Conservation (phyloP, 1,140 invertebrate species). For the Cydia strobilella region DNA sequence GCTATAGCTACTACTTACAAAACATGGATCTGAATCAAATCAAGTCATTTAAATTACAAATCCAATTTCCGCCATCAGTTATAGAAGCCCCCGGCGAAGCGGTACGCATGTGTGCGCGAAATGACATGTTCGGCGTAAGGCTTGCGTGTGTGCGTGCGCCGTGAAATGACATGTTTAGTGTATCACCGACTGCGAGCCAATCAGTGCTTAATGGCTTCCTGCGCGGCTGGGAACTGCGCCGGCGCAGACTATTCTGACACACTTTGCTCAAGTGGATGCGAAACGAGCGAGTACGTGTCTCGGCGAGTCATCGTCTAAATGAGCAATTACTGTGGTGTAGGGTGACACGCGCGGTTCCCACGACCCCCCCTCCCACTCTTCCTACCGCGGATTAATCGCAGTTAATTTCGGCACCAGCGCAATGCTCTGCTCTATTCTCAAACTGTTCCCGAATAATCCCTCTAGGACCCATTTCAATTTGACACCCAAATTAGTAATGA, state of each 20-base stretch:
- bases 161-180: slow-evolving; percentile 30
- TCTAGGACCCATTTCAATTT: not conserved
- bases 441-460: not conserved
- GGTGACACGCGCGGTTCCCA: slow-evolving; percentile 32
- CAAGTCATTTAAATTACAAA: slow-evolving; percentile 32
- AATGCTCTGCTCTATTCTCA: not conserved
- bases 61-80: slow-evolving; percentile 29
- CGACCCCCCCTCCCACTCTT: not conserved
- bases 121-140: not conserved
- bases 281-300: not conserved
- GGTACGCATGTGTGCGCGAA: not conserved
- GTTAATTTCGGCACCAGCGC: slow-evolving; percentile 4
- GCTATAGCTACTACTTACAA: not conserved
- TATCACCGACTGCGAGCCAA: slow-evolving; percentile 27
- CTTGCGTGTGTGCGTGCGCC: not conserved
- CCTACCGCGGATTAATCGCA: slow-evolving; percentile 7
- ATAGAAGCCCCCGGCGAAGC: slow-evolving; percentile 25
- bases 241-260: not conserved
- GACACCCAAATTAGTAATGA: not conserved
- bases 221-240: slow-evolving; percentile 23
- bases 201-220: slow-evolving; percentile 29
- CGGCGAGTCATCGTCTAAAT: slow-evolving; percentile 25
- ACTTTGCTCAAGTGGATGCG: slow-evolving; percentile 18
- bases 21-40: slow-evolving; percentile 26
- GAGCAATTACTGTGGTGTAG: slow-evolving; percentile 29